Evolutionary conservation across 2,113 vertebrate species (phyloP).

Genomic region (Pangasianodon gigas): DNA sequence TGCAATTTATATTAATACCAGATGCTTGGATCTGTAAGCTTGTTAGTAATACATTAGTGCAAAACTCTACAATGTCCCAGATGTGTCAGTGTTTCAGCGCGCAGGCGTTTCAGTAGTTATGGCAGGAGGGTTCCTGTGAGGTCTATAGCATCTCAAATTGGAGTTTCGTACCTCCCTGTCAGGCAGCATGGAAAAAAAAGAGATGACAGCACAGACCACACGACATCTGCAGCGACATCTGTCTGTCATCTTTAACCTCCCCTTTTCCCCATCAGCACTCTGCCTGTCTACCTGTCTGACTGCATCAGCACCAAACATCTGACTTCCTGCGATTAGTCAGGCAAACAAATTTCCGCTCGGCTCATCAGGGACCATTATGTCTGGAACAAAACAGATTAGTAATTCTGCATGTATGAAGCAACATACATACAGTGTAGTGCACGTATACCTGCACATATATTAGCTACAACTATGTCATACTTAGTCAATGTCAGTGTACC

Average conservation of each 20-base stretch:
- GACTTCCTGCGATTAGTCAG: conserved; percentile 14
- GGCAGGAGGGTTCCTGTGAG: conserved; percentile 19
- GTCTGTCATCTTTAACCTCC: conserved; percentile 46
- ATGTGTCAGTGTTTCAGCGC: conserved; percentile 16
- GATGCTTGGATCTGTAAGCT: not conserved
- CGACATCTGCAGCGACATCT: conserved; percentile 46
- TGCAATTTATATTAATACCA: not conserved
- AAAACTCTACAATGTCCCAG: conserved; percentile 1
- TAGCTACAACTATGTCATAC: not conserved
- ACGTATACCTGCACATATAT: not conserved
- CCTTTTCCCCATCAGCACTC: conserved; percentile 34
- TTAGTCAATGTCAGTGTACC: no score
- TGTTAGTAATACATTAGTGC: no score
- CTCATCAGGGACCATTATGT: not conserved
- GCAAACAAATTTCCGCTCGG: not conserved
- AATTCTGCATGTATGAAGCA: not conserved
- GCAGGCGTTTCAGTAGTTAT: conserved; percentile 9
- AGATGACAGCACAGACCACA: conserved; percentile 24
- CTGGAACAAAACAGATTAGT: conserved; percentile 8
- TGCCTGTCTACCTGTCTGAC: conserved; percentile 47
- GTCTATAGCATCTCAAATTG: conserved; percentile 6
- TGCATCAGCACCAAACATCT: conserved; percentile 22
- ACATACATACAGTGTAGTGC: not conserved
- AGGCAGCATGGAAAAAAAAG: conserved; percentile 15
- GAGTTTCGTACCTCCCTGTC: conserved; percentile 16